phyloP scores from a whole-genome alignment of 2,888 invertebrate genomes.

The Sinohyriopsis cumingii region DNA sequence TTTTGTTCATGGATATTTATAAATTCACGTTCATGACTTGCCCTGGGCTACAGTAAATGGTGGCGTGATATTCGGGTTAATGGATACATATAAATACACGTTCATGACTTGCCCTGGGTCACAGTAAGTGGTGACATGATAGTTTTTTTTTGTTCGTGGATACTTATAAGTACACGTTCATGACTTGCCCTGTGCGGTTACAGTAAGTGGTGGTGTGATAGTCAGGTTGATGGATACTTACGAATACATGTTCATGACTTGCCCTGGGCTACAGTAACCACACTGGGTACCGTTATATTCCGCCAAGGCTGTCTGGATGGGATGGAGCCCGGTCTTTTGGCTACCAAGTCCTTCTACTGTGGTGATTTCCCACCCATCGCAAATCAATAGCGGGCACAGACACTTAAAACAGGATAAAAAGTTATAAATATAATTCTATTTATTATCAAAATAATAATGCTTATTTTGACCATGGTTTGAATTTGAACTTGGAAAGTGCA shows the following conservation, averaged over 20 bases:
- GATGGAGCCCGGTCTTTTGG: conserved; percentile 78
- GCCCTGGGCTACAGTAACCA: conserved; percentile 85
- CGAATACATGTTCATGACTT: conserved; percentile 86
- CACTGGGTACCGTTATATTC: conserved; percentile 82
- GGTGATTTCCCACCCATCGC: conserved; percentile 80
- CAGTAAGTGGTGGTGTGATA: conserved; percentile 74
- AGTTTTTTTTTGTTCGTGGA: too few relatives aligned
- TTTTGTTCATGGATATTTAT: too few relatives aligned
- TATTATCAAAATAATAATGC: too few relatives aligned
- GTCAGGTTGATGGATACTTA: conserved; percentile 47
- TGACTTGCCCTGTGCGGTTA: conserved; percentile 85
- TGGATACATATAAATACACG: too few relatives aligned
- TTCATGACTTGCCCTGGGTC: too few relatives aligned
- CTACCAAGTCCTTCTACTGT: conserved; percentile 83
- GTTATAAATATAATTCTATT: too few relatives aligned
- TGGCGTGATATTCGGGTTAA: too few relatives aligned
- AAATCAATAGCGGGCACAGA: conserved; percentile 78
- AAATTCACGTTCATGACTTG: too few relatives aligned
- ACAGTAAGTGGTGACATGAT: too few relatives aligned
- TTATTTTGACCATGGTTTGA: too few relatives aligned
- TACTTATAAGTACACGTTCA: conserved; percentile 74
- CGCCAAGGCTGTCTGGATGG: conserved; percentile 79
- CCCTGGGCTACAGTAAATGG: too few relatives aligned
- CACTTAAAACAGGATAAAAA: conserved; percentile 73
- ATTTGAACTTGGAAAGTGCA: too few relatives aligned